phyloP scores from a whole-genome alignment of 1,140 invertebrate genomes.

The Cydia pomonella region DNA sequence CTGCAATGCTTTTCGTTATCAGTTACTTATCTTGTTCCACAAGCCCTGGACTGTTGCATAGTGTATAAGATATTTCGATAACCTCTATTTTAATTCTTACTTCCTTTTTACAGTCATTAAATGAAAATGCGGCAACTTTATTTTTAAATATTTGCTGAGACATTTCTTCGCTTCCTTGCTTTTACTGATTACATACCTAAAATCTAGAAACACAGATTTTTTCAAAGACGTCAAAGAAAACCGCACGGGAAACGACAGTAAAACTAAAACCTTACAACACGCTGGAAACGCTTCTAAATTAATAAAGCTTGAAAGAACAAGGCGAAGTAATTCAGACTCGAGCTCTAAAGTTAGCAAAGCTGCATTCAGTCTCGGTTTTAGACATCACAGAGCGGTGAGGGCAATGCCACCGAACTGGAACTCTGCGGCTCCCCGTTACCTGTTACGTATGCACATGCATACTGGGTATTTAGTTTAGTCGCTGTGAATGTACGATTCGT shows the following conservation, averaged over 20 bases:
- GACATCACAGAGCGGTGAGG: constrained; percentile 24
- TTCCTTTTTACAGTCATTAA: neutral
- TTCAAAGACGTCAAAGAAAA: neutral
- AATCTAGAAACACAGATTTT: neutral
- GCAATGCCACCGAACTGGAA: constrained; percentile 31
- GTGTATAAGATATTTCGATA: neutral
- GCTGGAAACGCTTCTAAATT: constrained; percentile 12
- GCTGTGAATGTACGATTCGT: constrained; percentile 13
- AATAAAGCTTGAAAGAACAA: constrained; percentile 21
- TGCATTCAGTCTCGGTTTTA: constrained; percentile 26
- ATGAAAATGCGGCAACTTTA: neutral
- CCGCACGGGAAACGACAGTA: constrained; percentile 10
- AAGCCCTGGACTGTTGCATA: neutral
- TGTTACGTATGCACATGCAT: constrained; percentile 30
- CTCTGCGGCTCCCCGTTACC: constrained; percentile 23
- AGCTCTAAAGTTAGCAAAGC: constrained; percentile 24
- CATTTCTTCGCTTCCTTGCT: neutral
- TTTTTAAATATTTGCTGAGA: neutral
- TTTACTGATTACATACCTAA: neutral
- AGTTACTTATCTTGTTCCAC: neutral
- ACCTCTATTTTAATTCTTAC: neutral
- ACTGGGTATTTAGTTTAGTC: constrained; percentile 26
- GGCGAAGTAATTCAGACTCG: constrained; percentile 26
- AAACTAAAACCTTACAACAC: neutral
- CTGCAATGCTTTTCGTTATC: neutral